phyloP scores from a whole-genome alignment of 2,888 invertebrate genomes.

The Hemaris fuciformis region DNA sequence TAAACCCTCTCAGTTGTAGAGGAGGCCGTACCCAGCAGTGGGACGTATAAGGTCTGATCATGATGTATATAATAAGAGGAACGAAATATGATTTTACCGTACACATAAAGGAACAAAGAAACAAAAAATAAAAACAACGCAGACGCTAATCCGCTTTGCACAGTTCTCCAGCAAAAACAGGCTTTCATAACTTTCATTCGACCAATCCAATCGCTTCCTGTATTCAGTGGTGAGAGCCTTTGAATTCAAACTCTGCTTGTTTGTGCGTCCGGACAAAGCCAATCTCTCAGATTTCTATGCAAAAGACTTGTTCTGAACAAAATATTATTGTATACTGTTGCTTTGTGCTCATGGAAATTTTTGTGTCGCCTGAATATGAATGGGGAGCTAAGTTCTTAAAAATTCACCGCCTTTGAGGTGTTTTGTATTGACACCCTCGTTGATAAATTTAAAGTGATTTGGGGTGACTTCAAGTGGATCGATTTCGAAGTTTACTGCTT shows the following conservation, averaged over 20 bases:
- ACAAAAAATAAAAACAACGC: not conserved
- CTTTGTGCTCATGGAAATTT: conserved; percentile 65
- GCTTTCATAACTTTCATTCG: conserved; percentile 26
- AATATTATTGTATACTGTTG: conserved; percentile 63
- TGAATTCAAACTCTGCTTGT: conserved; percentile 60
- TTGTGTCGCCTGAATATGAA: conserved; percentile 3
- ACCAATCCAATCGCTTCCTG: conserved; percentile 45
- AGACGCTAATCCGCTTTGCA: not conserved
- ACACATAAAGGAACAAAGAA: not conserved
- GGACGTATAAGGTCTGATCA: no score
- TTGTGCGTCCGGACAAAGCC: conserved; percentile 68
- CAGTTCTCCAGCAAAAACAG: not conserved
- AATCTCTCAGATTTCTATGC: conserved; percentile 67
- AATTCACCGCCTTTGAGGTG: not conserved
- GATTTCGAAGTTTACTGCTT: not conserved
- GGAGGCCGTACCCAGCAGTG: no score
- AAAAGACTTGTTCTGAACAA: conserved; percentile 59
- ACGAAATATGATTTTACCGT: not conserved
- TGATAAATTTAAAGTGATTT: not conserved
- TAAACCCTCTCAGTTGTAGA: no score
- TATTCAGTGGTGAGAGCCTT: conserved; percentile 47
- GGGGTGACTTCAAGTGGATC: not conserved
- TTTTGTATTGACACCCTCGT: not conserved
- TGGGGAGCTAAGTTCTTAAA: not conserved
- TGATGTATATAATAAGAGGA: not conserved